A percentile compares a stretch with the other conserved stretches of the same genome.
These are phyloP conservation scores for Petrocephalus schoutedeni DNA, from an alignment of 2,797 vertebrate genomes.

Conservation along the genomic window DNA sequence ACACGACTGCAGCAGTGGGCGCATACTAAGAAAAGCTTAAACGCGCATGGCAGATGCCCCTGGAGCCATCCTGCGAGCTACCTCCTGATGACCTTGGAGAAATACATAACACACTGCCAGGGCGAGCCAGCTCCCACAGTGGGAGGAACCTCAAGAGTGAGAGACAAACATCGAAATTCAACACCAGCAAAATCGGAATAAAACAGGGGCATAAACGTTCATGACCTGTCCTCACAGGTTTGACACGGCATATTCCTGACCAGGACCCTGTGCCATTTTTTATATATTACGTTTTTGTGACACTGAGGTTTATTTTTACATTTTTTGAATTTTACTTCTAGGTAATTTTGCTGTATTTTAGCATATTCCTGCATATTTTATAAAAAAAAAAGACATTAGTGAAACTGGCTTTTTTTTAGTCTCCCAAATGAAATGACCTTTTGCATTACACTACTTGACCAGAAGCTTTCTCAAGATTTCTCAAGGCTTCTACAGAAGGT, in stretches of 20 bases:
- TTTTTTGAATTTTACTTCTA: neutral
- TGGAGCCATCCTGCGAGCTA: neutral
- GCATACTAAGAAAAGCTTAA: neutral
- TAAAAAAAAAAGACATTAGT: neutral
- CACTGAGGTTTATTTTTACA: neutral
- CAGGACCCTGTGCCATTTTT: neutral
- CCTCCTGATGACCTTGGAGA: neutral
- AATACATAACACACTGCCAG: neutral
- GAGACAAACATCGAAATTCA: conserved; percentile 14
- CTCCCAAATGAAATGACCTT: neutral
- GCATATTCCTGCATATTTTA: neutral
- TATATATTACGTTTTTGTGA: neutral
- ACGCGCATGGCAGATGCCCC: neutral
- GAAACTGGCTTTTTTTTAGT: neutral
- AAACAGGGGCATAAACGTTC: conserved; percentile 1
- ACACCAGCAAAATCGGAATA: conserved; percentile 1
- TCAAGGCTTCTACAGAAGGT: neutral
- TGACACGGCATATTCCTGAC: neutral
- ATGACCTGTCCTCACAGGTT: neutral
- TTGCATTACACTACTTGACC: neutral
- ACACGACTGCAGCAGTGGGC: neutral
- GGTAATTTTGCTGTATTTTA: neutral
- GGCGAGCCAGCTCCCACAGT: neutral
- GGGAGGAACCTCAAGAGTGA: neutral
- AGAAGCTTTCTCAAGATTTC: neutral